Percentiles rank a stretch among this genome's conserved stretches.
Conservation (phyloP, 2,113 vertebrate genomes). For the Astur gentilis region DNA sequence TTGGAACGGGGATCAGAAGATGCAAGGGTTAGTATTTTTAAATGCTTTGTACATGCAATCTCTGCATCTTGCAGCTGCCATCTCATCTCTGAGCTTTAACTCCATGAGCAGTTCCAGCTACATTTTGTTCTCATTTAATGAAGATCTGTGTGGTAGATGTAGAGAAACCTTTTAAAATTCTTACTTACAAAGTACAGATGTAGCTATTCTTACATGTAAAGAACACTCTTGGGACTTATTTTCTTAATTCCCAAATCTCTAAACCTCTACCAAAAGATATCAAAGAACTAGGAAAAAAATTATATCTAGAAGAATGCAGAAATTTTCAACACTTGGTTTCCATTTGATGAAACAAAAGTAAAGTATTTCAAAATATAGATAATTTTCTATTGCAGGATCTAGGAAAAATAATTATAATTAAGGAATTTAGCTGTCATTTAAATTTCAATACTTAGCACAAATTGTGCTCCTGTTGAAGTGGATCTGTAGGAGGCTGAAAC, state of each 20-base stretch:
- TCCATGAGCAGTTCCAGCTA: neutral
- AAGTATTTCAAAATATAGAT: neutral
- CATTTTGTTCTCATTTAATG: neutral
- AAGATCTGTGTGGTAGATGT: neutral
- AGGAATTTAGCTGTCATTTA: neutral
- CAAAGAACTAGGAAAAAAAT: neutral
- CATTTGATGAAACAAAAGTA: neutral
- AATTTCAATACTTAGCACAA: neutral
- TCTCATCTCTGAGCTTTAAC: neutral
- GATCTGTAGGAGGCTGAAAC: neutral
- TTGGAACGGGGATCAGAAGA: accelerated
- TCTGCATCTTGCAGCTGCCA: neutral
- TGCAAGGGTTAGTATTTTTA: neutral
- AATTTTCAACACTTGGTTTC: neutral
- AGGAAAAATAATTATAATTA: neutral
- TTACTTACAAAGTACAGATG: neutral
- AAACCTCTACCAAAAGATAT: neutral
- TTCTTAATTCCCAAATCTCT: neutral
- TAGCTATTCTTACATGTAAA: neutral
- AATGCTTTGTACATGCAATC: neutral
- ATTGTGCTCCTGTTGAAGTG: neutral
- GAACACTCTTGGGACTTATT: neutral
- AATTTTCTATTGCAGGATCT: neutral
- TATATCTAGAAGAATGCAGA: neutral
- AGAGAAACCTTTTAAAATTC: neutral